Percentiles rank a stretch among this genome's conserved stretches.
phyloP scores from a whole-genome alignment of 2,888 invertebrate species.

The Apodemia mormo region DNA sequence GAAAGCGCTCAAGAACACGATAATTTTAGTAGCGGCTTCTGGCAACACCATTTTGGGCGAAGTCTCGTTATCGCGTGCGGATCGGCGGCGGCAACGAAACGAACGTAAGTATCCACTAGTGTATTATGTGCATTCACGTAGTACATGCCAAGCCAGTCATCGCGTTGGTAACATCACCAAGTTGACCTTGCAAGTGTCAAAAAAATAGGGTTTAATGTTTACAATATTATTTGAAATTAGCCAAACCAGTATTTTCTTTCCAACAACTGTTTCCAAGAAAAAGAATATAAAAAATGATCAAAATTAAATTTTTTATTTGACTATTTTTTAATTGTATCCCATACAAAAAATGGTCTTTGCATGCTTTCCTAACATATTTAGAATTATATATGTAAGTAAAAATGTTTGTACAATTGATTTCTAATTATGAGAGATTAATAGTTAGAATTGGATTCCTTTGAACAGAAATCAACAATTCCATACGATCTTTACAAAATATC shows the following conservation, averaged over 20 bases:
- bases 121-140: conserved; percentile 66
- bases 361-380: not conserved
- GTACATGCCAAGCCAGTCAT: conserved; percentile 34
- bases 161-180: conserved; percentile 40
- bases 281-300: not conserved
- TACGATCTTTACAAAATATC: not conserved
- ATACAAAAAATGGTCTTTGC: not conserved
- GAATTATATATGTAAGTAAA: not conserved
- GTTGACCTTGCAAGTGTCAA: conserved; percentile 21
- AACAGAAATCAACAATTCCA: not conserved
- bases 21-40: conserved; percentile 13
- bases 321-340: no score
- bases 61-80: not conserved
- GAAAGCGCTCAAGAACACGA: conserved; percentile 51
- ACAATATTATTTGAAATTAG: not conserved
- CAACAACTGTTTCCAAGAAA: not conserved
- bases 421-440: no score
- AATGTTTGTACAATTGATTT: not conserved
- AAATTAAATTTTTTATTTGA: not conserved
- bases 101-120: conserved; percentile 74
- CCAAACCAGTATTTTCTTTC: not conserved
- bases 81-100: conserved; percentile 58
- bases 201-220: no score
- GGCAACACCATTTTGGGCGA: conserved; percentile 13
- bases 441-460: no score